Conservation (phyloP, 2,888 invertebrate species). For the Mylabris sibirica region DNA sequence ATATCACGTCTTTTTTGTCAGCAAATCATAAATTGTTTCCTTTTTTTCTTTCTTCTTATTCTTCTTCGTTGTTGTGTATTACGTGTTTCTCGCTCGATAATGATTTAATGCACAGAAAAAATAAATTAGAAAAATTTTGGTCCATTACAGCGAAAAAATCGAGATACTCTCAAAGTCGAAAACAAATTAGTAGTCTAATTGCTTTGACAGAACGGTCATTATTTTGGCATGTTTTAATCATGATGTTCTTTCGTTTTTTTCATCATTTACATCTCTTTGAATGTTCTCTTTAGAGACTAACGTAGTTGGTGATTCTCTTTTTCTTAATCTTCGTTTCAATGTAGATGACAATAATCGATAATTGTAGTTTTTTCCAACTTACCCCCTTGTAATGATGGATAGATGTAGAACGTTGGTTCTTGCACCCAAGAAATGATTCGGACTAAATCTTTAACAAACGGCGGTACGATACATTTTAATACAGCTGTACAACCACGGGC, state of each 20-base stretch:
- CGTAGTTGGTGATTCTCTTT: not conserved
- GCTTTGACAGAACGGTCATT: not conserved
- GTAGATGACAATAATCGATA: not conserved
- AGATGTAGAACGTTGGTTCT: conserved; percentile 76
- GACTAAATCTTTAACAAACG: conserved; percentile 77
- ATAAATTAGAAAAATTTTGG: not conserved
- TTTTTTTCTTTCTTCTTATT: not conserved
- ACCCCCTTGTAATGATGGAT: conserved; percentile 80
- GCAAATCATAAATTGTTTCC: conserved; percentile 8
- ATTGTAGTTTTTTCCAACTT: conserved; percentile 52
- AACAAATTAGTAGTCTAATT: conserved; percentile 9
- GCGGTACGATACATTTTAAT: conserved; percentile 75
- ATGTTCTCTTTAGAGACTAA: not conserved
- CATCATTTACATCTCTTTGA: not conserved
- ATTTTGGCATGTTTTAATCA: conserved; percentile 2
- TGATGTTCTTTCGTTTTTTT: not conserved
- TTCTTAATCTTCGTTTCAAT: not conserved
- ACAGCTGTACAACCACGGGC: conserved; percentile 77
- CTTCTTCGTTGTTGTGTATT: not conserved
- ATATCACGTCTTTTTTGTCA: conserved; percentile 2
- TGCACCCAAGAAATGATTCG: conserved; percentile 79
- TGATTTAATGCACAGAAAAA: not conserved
- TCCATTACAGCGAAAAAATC: not conserved
- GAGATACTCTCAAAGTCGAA: not conserved
- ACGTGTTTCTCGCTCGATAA: not conserved